A percentile compares a stretch with the other conserved stretches of the same genome.
These are phyloP conservation scores for Synergus laeviventris DNA, from an alignment of 2,888 invertebrate genomes.

Conservation along the genomic window DNA sequence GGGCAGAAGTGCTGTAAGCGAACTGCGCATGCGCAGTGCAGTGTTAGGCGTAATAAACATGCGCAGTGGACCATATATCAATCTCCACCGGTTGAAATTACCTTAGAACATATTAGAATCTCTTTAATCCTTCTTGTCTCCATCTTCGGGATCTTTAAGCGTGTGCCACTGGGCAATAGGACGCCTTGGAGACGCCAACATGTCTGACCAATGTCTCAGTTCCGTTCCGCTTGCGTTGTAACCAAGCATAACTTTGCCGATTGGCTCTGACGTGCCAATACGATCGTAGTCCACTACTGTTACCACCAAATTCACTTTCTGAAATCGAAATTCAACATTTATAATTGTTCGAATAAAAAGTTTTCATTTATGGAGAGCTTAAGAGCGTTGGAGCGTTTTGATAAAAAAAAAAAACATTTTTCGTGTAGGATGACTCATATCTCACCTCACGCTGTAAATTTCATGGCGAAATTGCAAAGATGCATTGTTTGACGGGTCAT, in stretches of 20 bases:
- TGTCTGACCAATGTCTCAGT: slow-evolving; percentile 99
- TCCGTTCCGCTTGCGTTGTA: slow-evolving; percentile 99
- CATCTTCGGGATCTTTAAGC: slow-evolving; percentile 97
- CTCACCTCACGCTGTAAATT: no score
- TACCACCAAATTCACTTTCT: slow-evolving; percentile 99
- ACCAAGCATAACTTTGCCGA: slow-evolving; percentile 97
- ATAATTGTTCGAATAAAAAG: not conserved
- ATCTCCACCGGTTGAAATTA: not conserved
- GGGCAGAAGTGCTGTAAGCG: not conserved
- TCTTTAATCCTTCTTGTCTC: slow-evolving; percentile 89
- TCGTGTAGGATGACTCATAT: no score
- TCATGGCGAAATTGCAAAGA: no score
- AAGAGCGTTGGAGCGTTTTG: no score
- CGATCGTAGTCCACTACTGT: slow-evolving; percentile 99
- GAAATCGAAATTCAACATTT: slow-evolving; percentile 64
- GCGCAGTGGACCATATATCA: not conserved
- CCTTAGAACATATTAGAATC: slow-evolving; percentile 16
- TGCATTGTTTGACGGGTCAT: no score
- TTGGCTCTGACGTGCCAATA: slow-evolving; percentile 99
- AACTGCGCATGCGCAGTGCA: not conserved
- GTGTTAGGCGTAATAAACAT: not conserved
- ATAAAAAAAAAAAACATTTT: no score
- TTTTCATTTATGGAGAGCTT: not conserved
- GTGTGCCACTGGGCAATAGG: slow-evolving; percentile 99
- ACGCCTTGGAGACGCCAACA: slow-evolving; percentile 98